Evolutionary conservation across 2,888 invertebrate genomes (phyloP).

Genomic region (Taenaris catops): DNA sequence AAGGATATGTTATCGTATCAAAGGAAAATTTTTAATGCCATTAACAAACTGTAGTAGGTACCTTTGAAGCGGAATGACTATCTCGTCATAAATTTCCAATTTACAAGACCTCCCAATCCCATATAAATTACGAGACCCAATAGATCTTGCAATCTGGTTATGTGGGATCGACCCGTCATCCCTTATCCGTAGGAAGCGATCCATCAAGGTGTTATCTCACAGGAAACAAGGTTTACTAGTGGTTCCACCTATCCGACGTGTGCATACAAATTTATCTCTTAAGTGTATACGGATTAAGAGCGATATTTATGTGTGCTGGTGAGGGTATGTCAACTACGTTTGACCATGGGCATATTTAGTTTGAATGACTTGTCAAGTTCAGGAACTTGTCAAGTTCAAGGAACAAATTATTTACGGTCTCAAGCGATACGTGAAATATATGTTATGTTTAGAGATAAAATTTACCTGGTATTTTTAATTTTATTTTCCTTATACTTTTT

Average conservation of each 20-base stretch:
- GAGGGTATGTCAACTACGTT: constrained; percentile 7
- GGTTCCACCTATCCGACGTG: constrained; percentile 20
- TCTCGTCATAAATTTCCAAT: constrained; percentile 3
- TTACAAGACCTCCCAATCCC: constrained; percentile 6
- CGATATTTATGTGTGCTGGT: background rate
- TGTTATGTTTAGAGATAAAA: background rate
- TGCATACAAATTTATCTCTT: constrained; percentile 10
- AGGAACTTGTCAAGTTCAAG: too few species aligned
- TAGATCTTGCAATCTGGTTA: constrained; percentile 25
- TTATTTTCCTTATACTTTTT: background rate
- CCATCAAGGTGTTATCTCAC: constrained; percentile 69
- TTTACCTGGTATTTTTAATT: background rate
- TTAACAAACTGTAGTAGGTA: background rate
- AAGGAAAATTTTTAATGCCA: too few species aligned
- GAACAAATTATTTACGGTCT: constrained; percentile 8
- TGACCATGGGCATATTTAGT: constrained; percentile 9
- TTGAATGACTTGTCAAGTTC: constrained; percentile 16
- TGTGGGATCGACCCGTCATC: constrained; percentile 29
- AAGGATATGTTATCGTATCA: too few species aligned
- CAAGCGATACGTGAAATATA: constrained; percentile 1
- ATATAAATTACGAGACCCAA: constrained; percentile 15
- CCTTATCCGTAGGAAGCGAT: constrained; percentile 63
- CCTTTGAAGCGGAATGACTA: constrained; percentile 5
- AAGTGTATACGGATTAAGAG: background rate
- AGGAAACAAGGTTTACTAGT: constrained; percentile 46